Base-by-base conservation (phyloP, 1,140 invertebrate genomes). In the Mycetomoellerius zeteki region DNA sequence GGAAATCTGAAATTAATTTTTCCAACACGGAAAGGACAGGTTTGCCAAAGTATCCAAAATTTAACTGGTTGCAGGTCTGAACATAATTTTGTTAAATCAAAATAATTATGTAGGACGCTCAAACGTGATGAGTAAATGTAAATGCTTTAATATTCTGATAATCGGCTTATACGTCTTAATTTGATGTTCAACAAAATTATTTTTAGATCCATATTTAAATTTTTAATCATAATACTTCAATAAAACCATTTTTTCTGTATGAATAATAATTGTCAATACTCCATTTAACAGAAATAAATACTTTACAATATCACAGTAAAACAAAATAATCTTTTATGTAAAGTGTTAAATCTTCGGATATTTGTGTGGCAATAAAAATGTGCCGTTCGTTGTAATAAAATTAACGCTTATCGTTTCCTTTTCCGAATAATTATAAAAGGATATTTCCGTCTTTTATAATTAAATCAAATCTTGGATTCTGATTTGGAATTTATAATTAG, bases 401-500 rank as follows among this genome's bases (percentile, higher is more conserved):
- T 62, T 14, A 33, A 8, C n/a, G 24, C 4, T 8, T 71, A 19
- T 6, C 24, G 0, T 21, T 37, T 67, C 27, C 30, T 47, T 54
- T 56, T 50, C 30, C n/a, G 24, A 54, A 24, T n/a, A n/a, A 10
- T 14, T 50, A 21, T 19, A 84, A 75, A 47, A 30, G 19, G 3
- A 16, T 65, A 37, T 65, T 21, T 71, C 27, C 5, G 60, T 21
- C 14, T 4, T 71, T 8, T 69, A 16, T 81, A 54, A 30, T 71
- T 37, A 81, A 81, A 71, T 71, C 43, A 64, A n/a, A 24, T 69
- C 43, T 67, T 67, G 14, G 27, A 80, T 67, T 80, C 19, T 16
- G 33, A 33, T 43, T 50, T 33, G 16, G 21, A 21, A 30, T 8
- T 76, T 37, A 37, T 43, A 43, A 37, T 43, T 43, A 37, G 0